Percentiles rank a stretch among this genome's conserved stretches.
These are phyloP conservation scores for Cyrtorhinus lividipennis DNA, from an alignment of 1,140 invertebrate species.

Conservation along the genomic window DNA sequence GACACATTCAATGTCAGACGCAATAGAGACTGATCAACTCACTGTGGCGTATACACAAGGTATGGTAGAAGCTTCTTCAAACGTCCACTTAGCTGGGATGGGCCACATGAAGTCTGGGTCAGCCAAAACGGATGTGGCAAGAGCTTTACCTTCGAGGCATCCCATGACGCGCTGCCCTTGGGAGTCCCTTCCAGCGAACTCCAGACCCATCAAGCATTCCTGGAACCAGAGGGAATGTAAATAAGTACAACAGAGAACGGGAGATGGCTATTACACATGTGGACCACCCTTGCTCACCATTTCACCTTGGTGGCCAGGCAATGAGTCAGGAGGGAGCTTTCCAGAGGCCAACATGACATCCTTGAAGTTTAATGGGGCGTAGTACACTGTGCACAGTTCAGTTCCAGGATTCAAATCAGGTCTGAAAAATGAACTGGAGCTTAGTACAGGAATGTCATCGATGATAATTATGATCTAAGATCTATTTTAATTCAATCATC, in stretches of 20 bases:
- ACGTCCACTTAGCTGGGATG: constrained; percentile 72
- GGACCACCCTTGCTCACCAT: constrained; percentile 47
- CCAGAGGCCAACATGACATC: constrained; percentile 96
- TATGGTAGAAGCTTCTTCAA: constrained; percentile 85
- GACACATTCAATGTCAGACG: too few species aligned
- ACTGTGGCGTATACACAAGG: constrained; percentile 88
- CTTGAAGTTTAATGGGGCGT: constrained; percentile 89
- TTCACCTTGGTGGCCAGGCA: constrained; percentile 71
- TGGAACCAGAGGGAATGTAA: too few species aligned
- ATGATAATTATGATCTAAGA: constrained; percentile 53
- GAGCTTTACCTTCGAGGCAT: constrained; percentile 72
- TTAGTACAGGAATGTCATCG: constrained; percentile 89
- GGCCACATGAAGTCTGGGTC: constrained; percentile 79
- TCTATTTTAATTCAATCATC: not conserved
- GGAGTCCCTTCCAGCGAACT: constrained; percentile 71
- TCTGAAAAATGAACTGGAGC: constrained; percentile 45
- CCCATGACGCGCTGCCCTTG: constrained; percentile 80
- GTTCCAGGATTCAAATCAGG: constrained; percentile 21
- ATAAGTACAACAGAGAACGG: too few species aligned
- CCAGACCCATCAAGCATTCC: constrained; percentile 87
- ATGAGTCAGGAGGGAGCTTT: constrained; percentile 84
- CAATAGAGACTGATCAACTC: too few species aligned
- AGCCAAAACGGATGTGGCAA: constrained; percentile 76
- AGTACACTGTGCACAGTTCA: constrained; percentile 75
- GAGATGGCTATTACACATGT: too few species aligned